Conservation (phyloP, 2,113 vertebrate genomes). For the Macaca mulatta region DNA sequence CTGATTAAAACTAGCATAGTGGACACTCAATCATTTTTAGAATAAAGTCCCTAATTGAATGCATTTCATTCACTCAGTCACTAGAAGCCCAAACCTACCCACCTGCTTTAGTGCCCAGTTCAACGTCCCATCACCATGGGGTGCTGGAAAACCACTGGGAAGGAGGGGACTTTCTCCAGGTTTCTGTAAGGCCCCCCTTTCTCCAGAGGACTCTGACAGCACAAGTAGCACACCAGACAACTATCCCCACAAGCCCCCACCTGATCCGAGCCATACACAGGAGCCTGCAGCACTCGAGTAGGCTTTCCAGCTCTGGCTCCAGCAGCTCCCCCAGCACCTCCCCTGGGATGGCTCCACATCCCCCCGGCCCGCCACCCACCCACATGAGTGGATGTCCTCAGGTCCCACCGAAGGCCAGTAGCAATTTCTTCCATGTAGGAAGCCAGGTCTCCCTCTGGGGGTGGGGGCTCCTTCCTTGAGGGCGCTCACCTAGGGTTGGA, state of each 20-base stretch:
- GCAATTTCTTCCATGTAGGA: no score
- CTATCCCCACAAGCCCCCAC: not conserved
- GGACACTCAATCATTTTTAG: not conserved
- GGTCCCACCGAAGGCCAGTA: not conserved
- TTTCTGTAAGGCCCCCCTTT: not conserved
- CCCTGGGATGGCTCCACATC: not conserved
- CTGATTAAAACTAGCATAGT: not conserved
- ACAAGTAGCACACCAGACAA: fast-evolving
- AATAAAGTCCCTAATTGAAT: not conserved
- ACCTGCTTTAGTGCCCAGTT: not conserved
- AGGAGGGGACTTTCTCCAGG: not conserved
- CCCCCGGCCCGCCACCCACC: not conserved
- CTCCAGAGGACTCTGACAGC: not conserved
- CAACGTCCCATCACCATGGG: not conserved
- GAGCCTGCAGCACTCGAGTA: fast-evolving
- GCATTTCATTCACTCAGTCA: not conserved
- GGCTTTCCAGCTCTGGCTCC: not conserved
- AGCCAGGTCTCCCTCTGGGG: not conserved
- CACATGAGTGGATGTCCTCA: fast-evolving
- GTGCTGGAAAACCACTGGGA: not conserved
- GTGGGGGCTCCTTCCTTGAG: not conserved
- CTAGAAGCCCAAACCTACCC: not conserved
- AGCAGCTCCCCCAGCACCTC: not conserved
- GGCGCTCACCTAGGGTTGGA: no score
- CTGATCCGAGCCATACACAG: fast-evolving